Percentiles rank a stretch among this genome's conserved stretches.
phyloP scores from a whole-genome alignment of 2,888 invertebrate genomes.

The Hartigia nigra region DNA sequence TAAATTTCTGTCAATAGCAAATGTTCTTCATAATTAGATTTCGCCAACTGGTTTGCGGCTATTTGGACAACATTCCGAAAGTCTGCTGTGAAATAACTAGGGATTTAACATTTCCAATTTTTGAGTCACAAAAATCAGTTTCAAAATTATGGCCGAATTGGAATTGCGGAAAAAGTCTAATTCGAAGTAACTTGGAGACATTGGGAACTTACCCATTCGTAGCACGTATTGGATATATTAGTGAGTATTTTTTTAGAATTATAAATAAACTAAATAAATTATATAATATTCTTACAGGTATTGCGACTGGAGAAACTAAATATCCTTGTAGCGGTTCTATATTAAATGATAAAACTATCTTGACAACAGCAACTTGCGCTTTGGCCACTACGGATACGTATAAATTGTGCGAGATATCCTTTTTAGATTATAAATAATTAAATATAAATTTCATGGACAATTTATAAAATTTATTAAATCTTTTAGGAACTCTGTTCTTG shows the following conservation, averaged over 20 bases:
- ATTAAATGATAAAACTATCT: slow-evolving; percentile 70
- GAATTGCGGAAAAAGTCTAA: slow-evolving; percentile 50
- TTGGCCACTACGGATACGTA: slow-evolving; percentile 81
- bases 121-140: slow-evolving; percentile 11
- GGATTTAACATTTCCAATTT: slow-evolving; percentile 18
- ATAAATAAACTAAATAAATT: slow-evolving; percentile 18
- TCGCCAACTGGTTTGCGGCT: slow-evolving; percentile 53
- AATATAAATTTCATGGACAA: slow-evolving; percentile 9
- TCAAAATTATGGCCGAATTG: slow-evolving; percentile 22
- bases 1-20: slow-evolving; percentile 12
- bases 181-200: slow-evolving; percentile 40
- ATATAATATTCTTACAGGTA: slow-evolving; percentile 69
- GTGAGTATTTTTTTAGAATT: slow-evolving; percentile 68
- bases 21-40: slow-evolving; percentile 37
- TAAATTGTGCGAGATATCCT: slow-evolving; percentile 73
- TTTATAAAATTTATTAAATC: neutral
- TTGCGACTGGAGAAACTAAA: slow-evolving; percentile 74
- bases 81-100: slow-evolving; percentile 44
- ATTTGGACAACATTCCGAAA: slow-evolving; percentile 41
- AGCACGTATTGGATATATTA: slow-evolving; percentile 79
- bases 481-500: slow-evolving; percentile 75
- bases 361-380: slow-evolving; percentile 85
- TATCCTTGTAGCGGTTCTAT: slow-evolving; percentile 84
- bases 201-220: slow-evolving; percentile 83
- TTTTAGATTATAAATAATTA: slow-evolving; percentile 4